Conservation (phyloP, 2,888 invertebrate species). For the Deilephila elpenor region DNA sequence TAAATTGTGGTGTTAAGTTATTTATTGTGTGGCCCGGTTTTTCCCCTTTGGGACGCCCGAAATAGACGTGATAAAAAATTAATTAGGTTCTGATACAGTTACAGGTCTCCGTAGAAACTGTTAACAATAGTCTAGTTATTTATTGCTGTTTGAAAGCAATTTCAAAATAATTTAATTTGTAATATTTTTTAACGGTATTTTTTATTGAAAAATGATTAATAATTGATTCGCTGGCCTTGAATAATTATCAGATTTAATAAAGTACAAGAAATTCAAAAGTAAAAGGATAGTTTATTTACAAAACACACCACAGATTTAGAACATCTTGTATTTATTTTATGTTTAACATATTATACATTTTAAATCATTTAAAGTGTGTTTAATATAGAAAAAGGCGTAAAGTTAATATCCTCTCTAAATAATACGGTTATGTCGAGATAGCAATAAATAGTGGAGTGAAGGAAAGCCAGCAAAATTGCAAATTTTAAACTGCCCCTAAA, state of each 20-base stretch:
- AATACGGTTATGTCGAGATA: constrained; percentile 37
- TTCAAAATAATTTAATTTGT: too few relatives aligned
- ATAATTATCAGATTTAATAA: too few relatives aligned
- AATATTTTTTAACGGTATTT: too few relatives aligned
- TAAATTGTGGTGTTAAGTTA: background rate
- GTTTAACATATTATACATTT: background rate
- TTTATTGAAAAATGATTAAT: too few relatives aligned
- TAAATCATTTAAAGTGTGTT: background rate
- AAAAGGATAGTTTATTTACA: too few relatives aligned
- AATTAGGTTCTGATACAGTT: background rate
- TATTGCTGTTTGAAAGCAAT: too few relatives aligned
- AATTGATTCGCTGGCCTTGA: too few relatives aligned
- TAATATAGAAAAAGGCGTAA: background rate
- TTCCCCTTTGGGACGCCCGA: background rate
- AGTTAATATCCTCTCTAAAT: constrained; percentile 31
- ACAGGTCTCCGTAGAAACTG: background rate
- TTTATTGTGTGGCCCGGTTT: background rate
- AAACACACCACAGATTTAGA: too few relatives aligned
- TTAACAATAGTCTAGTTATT: background rate
- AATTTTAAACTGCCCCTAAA: constrained; percentile 52
- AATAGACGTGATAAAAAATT: background rate
- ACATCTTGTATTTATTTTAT: too few relatives aligned
- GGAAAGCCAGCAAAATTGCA: constrained; percentile 46
- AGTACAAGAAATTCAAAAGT: too few relatives aligned
- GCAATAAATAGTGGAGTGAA: constrained; percentile 35